phyloP scores from a whole-genome alignment of 2,113 vertebrate species.

The Clarias macrocephalus region DNA sequence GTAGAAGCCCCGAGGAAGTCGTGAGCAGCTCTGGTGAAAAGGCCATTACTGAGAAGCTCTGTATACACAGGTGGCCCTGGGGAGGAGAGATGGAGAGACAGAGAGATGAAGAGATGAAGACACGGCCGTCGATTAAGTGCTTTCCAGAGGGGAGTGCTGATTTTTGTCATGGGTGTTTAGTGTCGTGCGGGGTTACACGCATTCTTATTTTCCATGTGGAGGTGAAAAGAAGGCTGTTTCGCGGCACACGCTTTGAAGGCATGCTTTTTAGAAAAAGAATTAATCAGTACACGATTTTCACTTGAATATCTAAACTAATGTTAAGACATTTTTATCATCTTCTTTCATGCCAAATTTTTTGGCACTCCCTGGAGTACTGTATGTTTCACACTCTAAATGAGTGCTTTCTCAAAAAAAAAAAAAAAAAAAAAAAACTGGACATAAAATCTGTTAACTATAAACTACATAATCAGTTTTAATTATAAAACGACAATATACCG shows the following conservation, averaged over 20 bases:
- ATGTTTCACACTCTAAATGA: neutral
- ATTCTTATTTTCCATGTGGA: neutral
- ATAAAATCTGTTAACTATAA: neutral
- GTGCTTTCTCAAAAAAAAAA: neutral
- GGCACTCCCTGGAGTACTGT: neutral
- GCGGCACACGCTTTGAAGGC: neutral
- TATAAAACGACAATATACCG: neutral
- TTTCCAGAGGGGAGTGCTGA: slow-evolving; percentile 35
- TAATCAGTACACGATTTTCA: neutral
- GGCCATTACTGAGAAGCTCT: slow-evolving; percentile 22
- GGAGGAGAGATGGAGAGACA: slow-evolving; percentile 1
- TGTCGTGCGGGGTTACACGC: slow-evolving; percentile 27
- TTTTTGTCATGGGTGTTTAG: slow-evolving; percentile 41
- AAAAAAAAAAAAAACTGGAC: neutral
- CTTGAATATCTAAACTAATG: neutral
- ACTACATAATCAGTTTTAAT: neutral
- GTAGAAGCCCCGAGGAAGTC: neutral
- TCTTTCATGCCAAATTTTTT: neutral
- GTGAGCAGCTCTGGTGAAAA: neutral
- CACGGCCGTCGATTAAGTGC: slow-evolving; percentile 38
- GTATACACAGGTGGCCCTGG: neutral
- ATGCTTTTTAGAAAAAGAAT: neutral
- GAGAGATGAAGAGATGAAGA: neutral
- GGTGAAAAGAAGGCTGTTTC: neutral
- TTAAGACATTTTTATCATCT: neutral